Percentiles rank a stretch among this genome's conserved stretches.
phyloP scores from a whole-genome alignment of 2,888 invertebrate genomes.

The Ceraclea dissimilis region DNA sequence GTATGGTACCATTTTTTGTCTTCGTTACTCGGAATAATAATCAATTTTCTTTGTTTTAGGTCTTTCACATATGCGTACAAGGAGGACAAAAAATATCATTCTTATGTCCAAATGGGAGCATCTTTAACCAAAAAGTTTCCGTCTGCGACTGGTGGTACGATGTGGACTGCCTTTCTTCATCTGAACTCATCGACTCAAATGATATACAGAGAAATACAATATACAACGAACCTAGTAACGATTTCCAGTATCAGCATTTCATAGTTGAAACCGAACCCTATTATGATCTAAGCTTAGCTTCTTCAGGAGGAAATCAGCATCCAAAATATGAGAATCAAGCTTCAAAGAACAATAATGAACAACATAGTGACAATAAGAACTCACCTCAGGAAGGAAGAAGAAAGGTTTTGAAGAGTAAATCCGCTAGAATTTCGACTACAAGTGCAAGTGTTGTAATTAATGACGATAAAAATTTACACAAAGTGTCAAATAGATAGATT shows the following conservation, averaged over 20 bases:
- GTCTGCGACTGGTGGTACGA: constrained; percentile 53
- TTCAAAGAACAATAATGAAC: constrained; percentile 1
- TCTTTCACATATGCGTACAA: constrained; percentile 44
- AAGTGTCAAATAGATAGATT: too few species aligned
- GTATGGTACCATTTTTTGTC: too few species aligned
- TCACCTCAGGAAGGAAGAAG: not conserved
- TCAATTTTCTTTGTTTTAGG: constrained; percentile 32
- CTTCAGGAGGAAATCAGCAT: constrained; percentile 22
- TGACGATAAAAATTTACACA: too few species aligned
- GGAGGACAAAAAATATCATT: constrained; percentile 42
- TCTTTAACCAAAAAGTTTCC: constrained; percentile 47
- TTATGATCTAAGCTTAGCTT: constrained; percentile 22
- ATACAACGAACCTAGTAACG: constrained; percentile 6
- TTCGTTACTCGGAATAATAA: too few species aligned
- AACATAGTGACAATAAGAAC: not conserved
- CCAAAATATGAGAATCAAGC: constrained; percentile 10
- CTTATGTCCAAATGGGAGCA: constrained; percentile 47
- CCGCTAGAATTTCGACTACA: too few species aligned
- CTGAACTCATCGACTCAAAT: constrained; percentile 17
- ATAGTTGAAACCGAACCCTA: constrained; percentile 15
- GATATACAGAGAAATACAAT: constrained; percentile 16
- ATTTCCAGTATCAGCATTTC: constrained; percentile 11
- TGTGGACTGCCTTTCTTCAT: constrained; percentile 37
- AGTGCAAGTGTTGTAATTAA: too few species aligned
- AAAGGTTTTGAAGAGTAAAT: not conserved